A percentile compares a stretch with the other conserved stretches of the same genome.
These are phyloP conservation scores for Nerophis lumbriciformis DNA, from an alignment of 2,113 vertebrate genomes.

Conservation along the genomic window DNA sequence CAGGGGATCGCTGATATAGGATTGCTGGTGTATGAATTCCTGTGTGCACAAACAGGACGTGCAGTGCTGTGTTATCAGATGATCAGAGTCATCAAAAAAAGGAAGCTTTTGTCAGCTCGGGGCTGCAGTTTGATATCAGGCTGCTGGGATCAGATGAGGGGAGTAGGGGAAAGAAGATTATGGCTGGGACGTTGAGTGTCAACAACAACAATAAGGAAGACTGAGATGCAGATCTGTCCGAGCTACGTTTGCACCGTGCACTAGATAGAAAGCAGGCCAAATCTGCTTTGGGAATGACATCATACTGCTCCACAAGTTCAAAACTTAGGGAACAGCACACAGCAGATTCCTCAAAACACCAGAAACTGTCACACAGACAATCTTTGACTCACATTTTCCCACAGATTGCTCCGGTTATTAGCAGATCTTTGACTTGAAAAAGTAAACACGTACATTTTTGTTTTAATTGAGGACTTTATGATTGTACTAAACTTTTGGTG, in stretches of 20 bases:
- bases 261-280: too few relatives aligned
- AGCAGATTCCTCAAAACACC: too few relatives aligned
- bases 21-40: slow-evolving; percentile 33
- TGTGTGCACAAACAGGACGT: slow-evolving; percentile 7
- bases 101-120: slow-evolving; percentile 56
- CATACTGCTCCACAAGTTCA: too few relatives aligned
- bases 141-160: slow-evolving; percentile 40
- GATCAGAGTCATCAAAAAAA: slow-evolving; percentile 40
- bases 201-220: slow-evolving; percentile 36
- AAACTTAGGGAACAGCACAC: too few relatives aligned
- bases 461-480: too few relatives aligned
- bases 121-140: slow-evolving; percentile 56
- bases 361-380: too few relatives aligned
- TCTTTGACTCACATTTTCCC: too few relatives aligned
- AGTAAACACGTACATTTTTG: too few relatives aligned
- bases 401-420: too few relatives aligned
- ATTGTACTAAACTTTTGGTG: too few relatives aligned
- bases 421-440: too few relatives aligned
- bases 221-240: slow-evolving; percentile 26
- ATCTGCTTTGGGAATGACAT: too few relatives aligned
- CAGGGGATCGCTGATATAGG: slow-evolving; percentile 15
- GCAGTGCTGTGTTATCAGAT: slow-evolving; percentile 45
- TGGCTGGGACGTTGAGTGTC: slow-evolving; percentile 28
- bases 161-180: slow-evolving; percentile 20
- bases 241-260: neutral